Percentiles rank a stretch among this genome's conserved stretches.
phyloP scores from a whole-genome alignment of 2,888 invertebrate species.

The Flexamia atlantica region DNA sequence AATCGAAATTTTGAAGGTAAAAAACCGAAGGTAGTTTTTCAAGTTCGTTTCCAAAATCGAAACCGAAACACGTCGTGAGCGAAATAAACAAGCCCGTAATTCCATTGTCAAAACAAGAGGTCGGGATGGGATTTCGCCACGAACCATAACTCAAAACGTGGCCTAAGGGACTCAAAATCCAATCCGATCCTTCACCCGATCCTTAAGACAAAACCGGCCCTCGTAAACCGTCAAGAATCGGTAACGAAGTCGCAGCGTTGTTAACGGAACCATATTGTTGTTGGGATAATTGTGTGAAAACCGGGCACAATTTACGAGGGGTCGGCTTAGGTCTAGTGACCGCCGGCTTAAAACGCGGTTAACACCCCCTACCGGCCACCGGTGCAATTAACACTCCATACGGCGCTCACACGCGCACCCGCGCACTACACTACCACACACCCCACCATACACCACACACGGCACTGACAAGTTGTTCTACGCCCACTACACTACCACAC shows the following conservation, averaged over 20 bases:
- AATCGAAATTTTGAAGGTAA: background rate
- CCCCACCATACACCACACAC: no score
- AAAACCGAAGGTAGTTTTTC: background rate
- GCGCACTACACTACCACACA: no score
- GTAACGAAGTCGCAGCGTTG: constrained; percentile 20
- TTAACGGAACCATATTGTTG: constrained; percentile 32
- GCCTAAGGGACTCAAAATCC: constrained; percentile 1
- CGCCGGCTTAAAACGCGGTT: constrained; percentile 48
- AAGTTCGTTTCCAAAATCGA: background rate
- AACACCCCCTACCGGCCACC: constrained; percentile 35
- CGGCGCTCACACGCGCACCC: background rate
- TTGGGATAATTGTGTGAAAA: constrained; percentile 61
- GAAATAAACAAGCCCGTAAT: constrained; percentile 5
- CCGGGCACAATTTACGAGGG: constrained; percentile 26
- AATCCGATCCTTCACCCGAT: constrained; percentile 3
- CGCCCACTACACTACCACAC: no score
- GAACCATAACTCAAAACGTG: constrained; percentile 11
- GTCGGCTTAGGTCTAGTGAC: constrained; percentile 42
- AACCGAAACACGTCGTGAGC: background rate
- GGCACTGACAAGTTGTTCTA: no score
- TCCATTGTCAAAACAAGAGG: background rate
- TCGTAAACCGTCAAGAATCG: constrained; percentile 33
- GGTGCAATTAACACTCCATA: constrained; percentile 47
- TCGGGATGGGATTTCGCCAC: constrained; percentile 1
- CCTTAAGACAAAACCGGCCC: constrained; percentile 22